Evolutionary conservation across 2,797 vertebrate genomes (phyloP), one percentile per base, ranked within the genome.

Genomic region (Tangara arthus): DNA sequence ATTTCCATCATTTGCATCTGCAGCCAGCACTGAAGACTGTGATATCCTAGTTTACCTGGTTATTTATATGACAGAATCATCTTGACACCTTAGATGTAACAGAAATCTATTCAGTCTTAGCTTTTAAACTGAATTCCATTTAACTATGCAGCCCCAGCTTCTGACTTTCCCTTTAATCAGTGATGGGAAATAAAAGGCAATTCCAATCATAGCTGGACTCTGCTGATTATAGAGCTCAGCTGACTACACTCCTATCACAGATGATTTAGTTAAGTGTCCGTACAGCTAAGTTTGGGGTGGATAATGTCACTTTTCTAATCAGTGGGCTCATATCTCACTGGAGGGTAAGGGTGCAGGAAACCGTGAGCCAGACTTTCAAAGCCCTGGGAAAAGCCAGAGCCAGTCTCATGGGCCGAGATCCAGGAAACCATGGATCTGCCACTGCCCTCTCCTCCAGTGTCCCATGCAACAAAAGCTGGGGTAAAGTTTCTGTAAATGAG

Each of bases 181-280:
- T 2, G 6, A 23, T 32, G 52, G 68, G 56, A 91, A 89, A 87
- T 63, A 89, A 82, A 84, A 87, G 39, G 64, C 57, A 96, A 87
- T 87, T 94, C 84, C 76, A 91, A 39, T 91, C 72, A 85, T 83
- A 60, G 79, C 52, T 87, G 84, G 79, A 92, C 75, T 72, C 64
- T 72, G 64, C 26, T 93, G 90, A 93, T 93, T 90, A 89, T 24
- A 66, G 53, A 90, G 59, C 87, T 93, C 78, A 76, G 66, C 2
- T 82, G 84, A 87, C 82, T 56, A 71, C 37, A 56, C 24, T 87
- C 3, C 63, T 92, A 42, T 73, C 60, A 82, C 9, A 87, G 71
- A 92, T 55, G 53, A 90, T 89, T 92, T 87, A 81, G n/a, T 65
- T 78, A 88, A 89, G 53, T 75, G 41, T 46, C 87, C 73, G 50